A percentile compares a stretch with the other conserved stretches of the same genome.
Conservation (phyloP, 30 jellyfish, hydroid and myxozoan genomes). For the Catostylus mosaicus region DNA sequence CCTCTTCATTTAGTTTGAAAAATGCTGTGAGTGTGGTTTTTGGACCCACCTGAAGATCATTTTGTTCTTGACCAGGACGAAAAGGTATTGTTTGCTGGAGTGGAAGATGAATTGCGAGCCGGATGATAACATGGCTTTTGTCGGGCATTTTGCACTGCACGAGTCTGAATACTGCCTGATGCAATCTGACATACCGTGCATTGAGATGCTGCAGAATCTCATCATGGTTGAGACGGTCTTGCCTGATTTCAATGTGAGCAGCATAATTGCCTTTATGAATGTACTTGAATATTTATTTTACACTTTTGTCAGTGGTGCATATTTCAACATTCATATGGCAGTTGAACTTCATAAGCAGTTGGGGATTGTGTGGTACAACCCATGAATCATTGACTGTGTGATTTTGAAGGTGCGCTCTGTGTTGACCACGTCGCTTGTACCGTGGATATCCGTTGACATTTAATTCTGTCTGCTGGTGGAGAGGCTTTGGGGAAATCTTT, state of each 20-base stretch:
- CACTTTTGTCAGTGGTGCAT: too few relatives aligned
- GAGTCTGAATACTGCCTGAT: conserved; percentile 53
- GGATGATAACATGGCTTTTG: conserved; percentile 9
- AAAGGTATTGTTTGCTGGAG: conserved; percentile 31
- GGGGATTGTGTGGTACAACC: conserved; percentile 82
- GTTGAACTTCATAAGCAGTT: conserved; percentile 47
- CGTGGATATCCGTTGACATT: conserved; percentile 72
- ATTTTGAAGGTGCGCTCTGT: conserved; percentile 32
- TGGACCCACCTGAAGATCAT: conserved; percentile 15
- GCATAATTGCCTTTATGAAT: conserved; percentile 66
- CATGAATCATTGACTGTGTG: conserved; percentile 58
- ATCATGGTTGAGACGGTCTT: conserved; percentile 41
- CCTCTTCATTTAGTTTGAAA: conserved; percentile 48
- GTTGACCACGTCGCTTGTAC: conserved; percentile 69
- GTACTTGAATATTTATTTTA: conserved; percentile 68
- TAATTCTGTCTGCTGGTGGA: conserved; percentile 4
- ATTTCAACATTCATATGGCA: conserved; percentile 79
- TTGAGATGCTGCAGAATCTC: conserved; percentile 49
- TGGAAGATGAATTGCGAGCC: conserved; percentile 51
- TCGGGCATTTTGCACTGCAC: conserved; percentile 49
- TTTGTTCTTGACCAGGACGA: conserved; percentile 62
- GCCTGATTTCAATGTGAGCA: conserved; percentile 54
- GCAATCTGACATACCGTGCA: conserved; percentile 54
- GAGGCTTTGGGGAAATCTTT: conserved; percentile 44
- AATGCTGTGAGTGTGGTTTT: conserved; percentile 60